A percentile compares a stretch with the other conserved stretches of the same genome.
phyloP scores from a whole-genome alignment of 1,140 invertebrate species.

The Bursaphelenchus mucronatus region DNA sequence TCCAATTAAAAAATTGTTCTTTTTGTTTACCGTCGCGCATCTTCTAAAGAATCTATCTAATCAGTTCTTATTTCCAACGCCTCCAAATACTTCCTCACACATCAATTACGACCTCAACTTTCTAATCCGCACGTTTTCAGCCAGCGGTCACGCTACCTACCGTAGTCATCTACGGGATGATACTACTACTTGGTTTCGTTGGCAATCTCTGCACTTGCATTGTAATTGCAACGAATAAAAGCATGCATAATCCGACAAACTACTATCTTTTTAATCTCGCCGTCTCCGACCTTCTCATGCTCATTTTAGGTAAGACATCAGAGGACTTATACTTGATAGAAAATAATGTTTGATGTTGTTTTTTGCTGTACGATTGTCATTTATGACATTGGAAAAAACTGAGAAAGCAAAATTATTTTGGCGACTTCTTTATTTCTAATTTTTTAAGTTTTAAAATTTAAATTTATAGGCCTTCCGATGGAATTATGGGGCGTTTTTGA shows the following conservation, averaged over 20 bases:
- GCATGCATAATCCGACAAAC: slow-evolving; percentile 84
- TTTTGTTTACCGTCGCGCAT: slow-evolving; percentile 23
- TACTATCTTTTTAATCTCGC: slow-evolving; percentile 88
- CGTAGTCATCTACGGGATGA: slow-evolving; percentile 46
- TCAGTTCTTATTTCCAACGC: slow-evolving; percentile 7
- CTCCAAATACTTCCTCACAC: slow-evolving; percentile 18
- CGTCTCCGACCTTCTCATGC: slow-evolving; percentile 80
- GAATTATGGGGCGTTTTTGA: slow-evolving; percentile 53
- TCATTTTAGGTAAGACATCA: slow-evolving; percentile 64
- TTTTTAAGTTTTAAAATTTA: not conserved
- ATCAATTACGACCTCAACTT: not conserved
- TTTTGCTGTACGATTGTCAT: no score
- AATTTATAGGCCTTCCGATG: slow-evolving; percentile 51
- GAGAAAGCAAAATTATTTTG: no score
- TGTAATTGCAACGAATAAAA: slow-evolving; percentile 81
- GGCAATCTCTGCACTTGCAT: slow-evolving; percentile 88
- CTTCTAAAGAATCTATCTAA: slow-evolving; percentile 8
- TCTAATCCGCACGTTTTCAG: slow-evolving; percentile 29
- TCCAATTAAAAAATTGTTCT: slow-evolving; percentile 14
- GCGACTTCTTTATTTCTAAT: slow-evolving; percentile 3
- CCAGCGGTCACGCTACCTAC: slow-evolving; percentile 42
- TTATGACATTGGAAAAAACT: no score
- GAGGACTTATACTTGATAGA: no score
- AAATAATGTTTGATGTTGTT: no score
- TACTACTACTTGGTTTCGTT: slow-evolving; percentile 75